Evolutionary conservation across 2,888 invertebrate species (phyloP), one percentile per base, ranked within the genome.

Genomic region (Macrosiphum euphorbiae): DNA sequence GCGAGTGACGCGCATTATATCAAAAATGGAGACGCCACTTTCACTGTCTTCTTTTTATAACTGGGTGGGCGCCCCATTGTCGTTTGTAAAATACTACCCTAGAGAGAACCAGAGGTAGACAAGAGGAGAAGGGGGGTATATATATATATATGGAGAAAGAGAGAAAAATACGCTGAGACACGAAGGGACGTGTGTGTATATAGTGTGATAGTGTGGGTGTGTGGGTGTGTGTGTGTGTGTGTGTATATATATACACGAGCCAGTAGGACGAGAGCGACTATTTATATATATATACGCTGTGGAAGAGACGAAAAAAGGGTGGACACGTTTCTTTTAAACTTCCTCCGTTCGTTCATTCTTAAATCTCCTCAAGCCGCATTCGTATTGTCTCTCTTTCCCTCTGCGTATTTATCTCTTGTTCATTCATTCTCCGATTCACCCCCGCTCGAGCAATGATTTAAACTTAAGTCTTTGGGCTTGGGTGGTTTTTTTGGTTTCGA

Each of bases 1-100:
- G 93, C 89, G n/a, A 44, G 85, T 93, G 93, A 93, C 93, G 90
- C 35, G 44, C 78, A 44, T 55, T 88, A 47, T 93, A 89, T 93
- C 78, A 84, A 91, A 91, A 86, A 87, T 41, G 55, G n/a, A 88
- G 78, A 89, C 92, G 55, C 89, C 89, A 93, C 85, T 47, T 90
- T 89, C 50, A 28, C 92, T 1, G 78, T 89, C 11, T 84, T 91
- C 84, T 52, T 84, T 91, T 85, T 41, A 55, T 58, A 55, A 58
- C 55, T 41, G 85, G 85, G 55, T 35, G 92, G 67, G 87, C 87
- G 52, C 87, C 78, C 88, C 52, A 92, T 92, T 92, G 92, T 92
- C 78, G 88, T 84, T 52, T 20, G 44, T 85, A 58, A 91, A 91
- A 91, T 85, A 85, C 44, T 85, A n/a, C 44, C 35, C 78, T 35